Conservation (phyloP, 2,888 invertebrate genomes). For the Agrilus biguttatus region DNA sequence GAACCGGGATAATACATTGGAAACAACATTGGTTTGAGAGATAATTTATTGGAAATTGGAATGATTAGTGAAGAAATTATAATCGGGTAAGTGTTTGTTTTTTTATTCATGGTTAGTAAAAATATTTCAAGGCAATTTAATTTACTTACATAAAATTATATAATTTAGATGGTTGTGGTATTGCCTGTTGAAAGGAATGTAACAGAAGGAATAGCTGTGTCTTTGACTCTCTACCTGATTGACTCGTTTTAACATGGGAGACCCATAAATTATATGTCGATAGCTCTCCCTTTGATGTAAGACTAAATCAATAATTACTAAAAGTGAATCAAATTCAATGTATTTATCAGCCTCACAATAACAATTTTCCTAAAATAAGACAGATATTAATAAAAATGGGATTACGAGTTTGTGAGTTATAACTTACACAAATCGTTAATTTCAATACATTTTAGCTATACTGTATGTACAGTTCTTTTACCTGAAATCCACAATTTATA, state of each 20-base stretch:
- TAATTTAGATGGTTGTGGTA: too few relatives aligned
- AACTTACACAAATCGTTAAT: slow-evolving; percentile 59
- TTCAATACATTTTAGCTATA: slow-evolving; percentile 60
- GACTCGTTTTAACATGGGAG: slow-evolving; percentile 12
- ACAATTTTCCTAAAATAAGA: slow-evolving; percentile 51
- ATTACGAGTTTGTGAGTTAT: not conserved
- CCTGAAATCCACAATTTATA: slow-evolving; percentile 52
- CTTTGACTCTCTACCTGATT: slow-evolving; percentile 5
- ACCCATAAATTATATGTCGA: slow-evolving; percentile 49
- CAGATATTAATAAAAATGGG: slow-evolving; percentile 2
- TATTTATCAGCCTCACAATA: slow-evolving; percentile 72
- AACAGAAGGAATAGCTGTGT: not conserved
- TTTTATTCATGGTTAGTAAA: too few relatives aligned
- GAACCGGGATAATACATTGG: too few relatives aligned
- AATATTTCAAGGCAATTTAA: too few relatives aligned
- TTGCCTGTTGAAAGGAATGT: too few relatives aligned
- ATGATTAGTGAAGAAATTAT: too few relatives aligned
- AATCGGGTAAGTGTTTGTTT: too few relatives aligned
- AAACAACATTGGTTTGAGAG: too few relatives aligned
- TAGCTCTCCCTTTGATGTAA: slow-evolving; percentile 70
- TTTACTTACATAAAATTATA: too few relatives aligned
- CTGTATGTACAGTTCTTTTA: slow-evolving; percentile 48
- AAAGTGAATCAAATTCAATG: slow-evolving; percentile 80
- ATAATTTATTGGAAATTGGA: too few relatives aligned
- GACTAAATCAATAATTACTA: slow-evolving; percentile 73